Conservation (phyloP, 2,888 invertebrate genomes). For the Entomobrya multifasciata region DNA sequence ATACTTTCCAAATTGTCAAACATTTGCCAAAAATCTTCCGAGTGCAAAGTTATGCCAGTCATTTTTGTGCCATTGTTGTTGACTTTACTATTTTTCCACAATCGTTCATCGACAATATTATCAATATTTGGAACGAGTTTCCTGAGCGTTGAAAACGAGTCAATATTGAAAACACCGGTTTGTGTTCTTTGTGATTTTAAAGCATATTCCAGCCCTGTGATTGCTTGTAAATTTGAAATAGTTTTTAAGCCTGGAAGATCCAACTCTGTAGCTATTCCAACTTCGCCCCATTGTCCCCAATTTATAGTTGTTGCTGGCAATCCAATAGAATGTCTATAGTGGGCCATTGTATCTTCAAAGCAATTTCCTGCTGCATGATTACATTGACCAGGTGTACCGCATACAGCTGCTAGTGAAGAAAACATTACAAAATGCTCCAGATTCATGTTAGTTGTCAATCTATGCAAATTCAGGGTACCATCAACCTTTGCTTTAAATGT, state of each 20-base stretch:
- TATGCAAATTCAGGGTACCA: constrained; percentile 44
- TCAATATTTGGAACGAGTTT: constrained; percentile 14
- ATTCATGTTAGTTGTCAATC: background rate
- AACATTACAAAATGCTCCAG: constrained; percentile 67
- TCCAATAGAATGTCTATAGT: constrained; percentile 1
- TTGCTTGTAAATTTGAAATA: constrained; percentile 60
- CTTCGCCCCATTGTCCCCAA: constrained; percentile 67
- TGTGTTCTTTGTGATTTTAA: constrained; percentile 31
- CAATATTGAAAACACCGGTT: constrained; percentile 47
- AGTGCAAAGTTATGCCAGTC: no score
- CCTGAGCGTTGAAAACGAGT: constrained; percentile 22
- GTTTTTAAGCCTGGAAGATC: constrained; percentile 69
- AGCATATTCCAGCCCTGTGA: constrained; percentile 51
- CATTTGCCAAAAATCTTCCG: constrained; percentile 65
- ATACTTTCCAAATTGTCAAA: constrained; percentile 23
- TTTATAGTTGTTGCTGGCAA: no score
- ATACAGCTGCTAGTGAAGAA: constrained; percentile 31
- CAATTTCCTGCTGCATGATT: constrained; percentile 44
- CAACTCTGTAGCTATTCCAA: constrained; percentile 62
- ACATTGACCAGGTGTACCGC: constrained; percentile 36
- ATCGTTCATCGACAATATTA: constrained; percentile 57
- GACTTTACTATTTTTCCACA: background rate
- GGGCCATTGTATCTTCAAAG: background rate
- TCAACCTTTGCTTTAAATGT: constrained; percentile 15
- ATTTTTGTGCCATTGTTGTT: background rate